These are phyloP conservation scores for Turnix velox DNA, from an alignment of 2,113 vertebrate genomes.

Conservation along the genomic window DNA sequence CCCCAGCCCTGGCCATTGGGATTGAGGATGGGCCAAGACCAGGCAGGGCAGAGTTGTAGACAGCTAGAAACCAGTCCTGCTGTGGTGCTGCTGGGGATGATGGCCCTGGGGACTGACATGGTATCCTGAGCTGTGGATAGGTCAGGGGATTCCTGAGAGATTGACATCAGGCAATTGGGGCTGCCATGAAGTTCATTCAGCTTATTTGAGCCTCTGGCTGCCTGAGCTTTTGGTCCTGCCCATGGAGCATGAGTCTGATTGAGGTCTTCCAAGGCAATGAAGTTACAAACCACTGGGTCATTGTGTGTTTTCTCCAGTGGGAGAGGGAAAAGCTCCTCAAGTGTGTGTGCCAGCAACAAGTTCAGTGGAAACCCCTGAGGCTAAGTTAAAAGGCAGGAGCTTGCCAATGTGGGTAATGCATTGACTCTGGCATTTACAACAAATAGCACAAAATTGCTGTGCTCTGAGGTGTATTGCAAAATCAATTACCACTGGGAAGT, in stretches of 20 bases:
- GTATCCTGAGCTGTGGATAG: not conserved
- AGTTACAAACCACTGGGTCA: not conserved
- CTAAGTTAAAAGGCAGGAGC: not conserved
- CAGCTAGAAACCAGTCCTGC: not conserved
- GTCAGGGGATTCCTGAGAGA: rapidly evolving
- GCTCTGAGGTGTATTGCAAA: conserved; percentile 3
- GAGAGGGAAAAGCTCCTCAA: not conserved
- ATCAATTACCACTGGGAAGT: conserved; percentile 25
- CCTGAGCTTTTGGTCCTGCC: not conserved
- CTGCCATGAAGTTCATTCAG: not conserved
- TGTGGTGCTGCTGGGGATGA: rapidly evolving
- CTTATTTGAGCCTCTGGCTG: not conserved
- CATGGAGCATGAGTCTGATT: rapidly evolving
- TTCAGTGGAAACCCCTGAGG: not conserved
- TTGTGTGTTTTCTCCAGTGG: not conserved
- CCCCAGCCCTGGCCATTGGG: rapidly evolving
- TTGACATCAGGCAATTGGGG: not conserved
- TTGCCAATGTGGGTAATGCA: not conserved
- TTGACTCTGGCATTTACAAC: not conserved
- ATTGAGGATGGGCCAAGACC: rapidly evolving
- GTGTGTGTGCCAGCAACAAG: not conserved
- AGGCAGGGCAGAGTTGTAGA: not conserved
- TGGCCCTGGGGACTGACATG: rapidly evolving
- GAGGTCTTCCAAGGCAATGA: not conserved
- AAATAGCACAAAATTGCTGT: not conserved